Evolutionary conservation across 2,888 invertebrate genomes (phyloP), one percentile per base, ranked within the genome.

Genomic region (Protodeltote pygarga): DNA sequence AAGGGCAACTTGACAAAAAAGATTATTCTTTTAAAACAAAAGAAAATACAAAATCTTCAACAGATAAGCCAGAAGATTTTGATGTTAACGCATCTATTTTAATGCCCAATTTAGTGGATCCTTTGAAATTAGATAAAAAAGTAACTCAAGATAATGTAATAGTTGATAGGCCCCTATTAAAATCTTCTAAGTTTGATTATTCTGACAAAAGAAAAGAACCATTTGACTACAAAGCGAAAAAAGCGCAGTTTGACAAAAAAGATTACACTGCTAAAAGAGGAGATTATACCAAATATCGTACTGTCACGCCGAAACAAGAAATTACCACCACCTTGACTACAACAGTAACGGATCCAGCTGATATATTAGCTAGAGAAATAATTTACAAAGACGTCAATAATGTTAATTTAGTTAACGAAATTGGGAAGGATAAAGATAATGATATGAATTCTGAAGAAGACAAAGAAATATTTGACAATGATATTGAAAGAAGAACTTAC

Each of bases 181-280:
- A 27, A 14, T 27, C 27, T 8, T 2, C 19, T 5, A 19, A 8
- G 13, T 27, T 15, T n/a, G 53, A 55, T 24, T 45, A 50, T 23
- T 21, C 49, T 2, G 23, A 59, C 25, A 44, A 45, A 24, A 32
- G 11, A 14, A 42, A 24, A 14, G 34, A 64, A 44, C 41, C 51
- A n/a, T 61, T 65, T 52, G 65, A 73, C 32, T 69, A 70, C 29
- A 53, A 53, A 29, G 53, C 54, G 3, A 77, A 68, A 48, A 73
- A 65, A 39, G 58, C 58, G 8, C 51, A 70, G 17, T 74, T 45
- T 13, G 46, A 51, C 9, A 71, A 69, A 42, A 41, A 62, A 24
- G 29, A 58, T 25, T 65, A 64, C 33, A 17, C 45, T 34, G 48
- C 50, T 9, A 66, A 65, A 16, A 48, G 25, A 1, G 34, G 17